These are phyloP conservation scores for Bugulina stolonifera DNA, from an alignment of 2,888 invertebrate species.

Conservation along the genomic window DNA sequence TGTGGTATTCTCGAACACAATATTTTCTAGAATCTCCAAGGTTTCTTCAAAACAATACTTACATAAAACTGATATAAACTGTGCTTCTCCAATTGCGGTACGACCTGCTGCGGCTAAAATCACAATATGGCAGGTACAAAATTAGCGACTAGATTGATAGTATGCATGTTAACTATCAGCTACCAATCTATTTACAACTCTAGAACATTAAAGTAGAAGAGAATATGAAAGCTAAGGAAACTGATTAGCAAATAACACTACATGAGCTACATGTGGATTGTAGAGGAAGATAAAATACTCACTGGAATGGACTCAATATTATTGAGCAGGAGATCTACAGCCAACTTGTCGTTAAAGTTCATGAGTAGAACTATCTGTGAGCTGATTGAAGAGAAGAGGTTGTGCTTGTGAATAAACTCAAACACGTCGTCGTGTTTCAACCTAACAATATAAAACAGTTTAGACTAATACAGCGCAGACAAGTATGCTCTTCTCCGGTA, in stretches of 20 bases:
- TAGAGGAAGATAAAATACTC: conserved; percentile 33
- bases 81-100: conserved; percentile 66
- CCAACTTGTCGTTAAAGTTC: conserved; percentile 69
- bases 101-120: conserved; percentile 64
- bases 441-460: conserved; percentile 50
- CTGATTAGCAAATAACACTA: not conserved
- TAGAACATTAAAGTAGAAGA: too few relatives aligned
- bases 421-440: conserved; percentile 86
- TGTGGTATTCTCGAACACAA: too few relatives aligned
- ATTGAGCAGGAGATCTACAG: conserved; percentile 74
- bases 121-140: not conserved
- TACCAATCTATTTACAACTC: too few relatives aligned
- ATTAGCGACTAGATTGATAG: not conserved
- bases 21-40: too few relatives aligned
- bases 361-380: conserved; percentile 82
- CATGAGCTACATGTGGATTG: not conserved
- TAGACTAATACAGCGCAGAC: not conserved
- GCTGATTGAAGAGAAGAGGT: conserved; percentile 74
- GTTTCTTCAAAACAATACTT: conserved; percentile 5
- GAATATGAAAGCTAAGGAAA: too few relatives aligned
- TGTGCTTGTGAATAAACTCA: conserved; percentile 73
- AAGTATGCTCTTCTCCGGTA: not conserved
- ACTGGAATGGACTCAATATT: conserved; percentile 65
- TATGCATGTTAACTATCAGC: too few relatives aligned
- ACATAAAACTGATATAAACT: not conserved